Conservation (phyloP, 2,113 vertebrate species). For the Leiothrix lutea region DNA sequence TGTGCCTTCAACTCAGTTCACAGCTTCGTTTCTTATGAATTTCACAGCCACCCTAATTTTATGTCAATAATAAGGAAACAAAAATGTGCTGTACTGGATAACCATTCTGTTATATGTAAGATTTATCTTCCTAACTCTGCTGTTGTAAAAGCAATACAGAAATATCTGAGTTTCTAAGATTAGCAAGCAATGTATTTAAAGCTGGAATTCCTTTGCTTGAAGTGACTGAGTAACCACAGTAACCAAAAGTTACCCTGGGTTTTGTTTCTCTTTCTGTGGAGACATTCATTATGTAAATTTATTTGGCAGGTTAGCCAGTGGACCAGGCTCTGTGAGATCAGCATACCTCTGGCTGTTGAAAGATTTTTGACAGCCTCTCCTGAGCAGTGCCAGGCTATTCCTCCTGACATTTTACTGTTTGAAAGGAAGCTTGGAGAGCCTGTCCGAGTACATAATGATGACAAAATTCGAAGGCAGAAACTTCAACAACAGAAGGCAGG, state of each 20-base stretch:
- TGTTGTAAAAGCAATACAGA: background rate
- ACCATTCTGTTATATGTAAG: background rate
- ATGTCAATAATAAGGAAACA: background rate
- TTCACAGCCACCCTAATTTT: background rate
- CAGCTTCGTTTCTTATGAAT: background rate
- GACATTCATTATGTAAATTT: background rate
- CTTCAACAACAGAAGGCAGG: slow-evolving; percentile 78
- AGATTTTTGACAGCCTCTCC: slow-evolving; percentile 73
- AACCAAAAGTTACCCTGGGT: background rate
- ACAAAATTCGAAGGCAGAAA: slow-evolving; percentile 94
- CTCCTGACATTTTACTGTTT: slow-evolving; percentile 81
- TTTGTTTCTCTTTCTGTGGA: background rate
- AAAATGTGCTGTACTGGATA: background rate
- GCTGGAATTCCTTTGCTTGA: background rate
- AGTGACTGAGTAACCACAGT: background rate
- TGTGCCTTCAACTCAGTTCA: background rate
- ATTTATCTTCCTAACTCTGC: background rate
- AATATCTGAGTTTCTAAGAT: background rate
- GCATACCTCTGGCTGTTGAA: slow-evolving; percentile 88
- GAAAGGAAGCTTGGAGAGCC: slow-evolving; percentile 89
- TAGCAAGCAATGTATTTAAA: background rate
- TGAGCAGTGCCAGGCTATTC: slow-evolving; percentile 63
- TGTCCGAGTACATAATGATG: slow-evolving; percentile 93
- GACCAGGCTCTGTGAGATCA: slow-evolving; percentile 94
- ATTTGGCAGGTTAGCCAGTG: slow-evolving; percentile 90